Evolutionary conservation across 1,140 invertebrate species (phyloP), one percentile per base, ranked within the genome.

Genomic region (Pseudachorutes palmiensis): DNA sequence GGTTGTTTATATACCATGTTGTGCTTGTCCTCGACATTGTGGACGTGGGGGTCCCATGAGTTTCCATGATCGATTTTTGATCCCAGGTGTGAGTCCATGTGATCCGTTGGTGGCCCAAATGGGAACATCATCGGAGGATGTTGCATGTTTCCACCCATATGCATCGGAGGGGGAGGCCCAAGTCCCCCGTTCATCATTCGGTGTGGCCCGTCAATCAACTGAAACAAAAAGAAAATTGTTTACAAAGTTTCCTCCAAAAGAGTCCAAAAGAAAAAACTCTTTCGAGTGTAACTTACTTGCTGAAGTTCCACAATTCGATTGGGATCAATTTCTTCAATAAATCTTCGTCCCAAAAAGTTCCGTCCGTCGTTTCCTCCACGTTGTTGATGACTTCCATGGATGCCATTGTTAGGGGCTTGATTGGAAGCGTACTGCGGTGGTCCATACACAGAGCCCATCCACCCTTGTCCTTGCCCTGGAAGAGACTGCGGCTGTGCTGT

Each of bases 1-100:
- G 5, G 5, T 41, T 51, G 28, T 66, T n/a, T n/a, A n/a, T n/a
- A n/a, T 64, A 64, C 62, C 66, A 68, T 65, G 33, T 28, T 30
- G 12, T 72, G 67, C 24, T 72, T 72, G 14, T 72, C 70, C n/a
- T 72, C 71, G 57, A 68, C 58, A 12, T 62, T 36, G 28, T 70
- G 68, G 48, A 31, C 45, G 22, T 22, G 9, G 29, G 66, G 58
- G 5, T 57, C 64, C 68, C 71, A 70, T 16, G 67, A 67, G 31
- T 36, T 63, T 30, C 22, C 62, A 48, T 62, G 67, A 57, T 71
- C 70, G 41, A 68, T 32, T 60, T 71, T 71, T 0, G 66, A 36
- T 28, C 61, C 55, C 24, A n/a, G 1, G 2, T 62, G 66, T 36
- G 62, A 58, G 29, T 72, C 67, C 45, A 67, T 26, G 45, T 71